phyloP scores from a whole-genome alignment of 2,113 vertebrate species.

The Anguilla japonica region DNA sequence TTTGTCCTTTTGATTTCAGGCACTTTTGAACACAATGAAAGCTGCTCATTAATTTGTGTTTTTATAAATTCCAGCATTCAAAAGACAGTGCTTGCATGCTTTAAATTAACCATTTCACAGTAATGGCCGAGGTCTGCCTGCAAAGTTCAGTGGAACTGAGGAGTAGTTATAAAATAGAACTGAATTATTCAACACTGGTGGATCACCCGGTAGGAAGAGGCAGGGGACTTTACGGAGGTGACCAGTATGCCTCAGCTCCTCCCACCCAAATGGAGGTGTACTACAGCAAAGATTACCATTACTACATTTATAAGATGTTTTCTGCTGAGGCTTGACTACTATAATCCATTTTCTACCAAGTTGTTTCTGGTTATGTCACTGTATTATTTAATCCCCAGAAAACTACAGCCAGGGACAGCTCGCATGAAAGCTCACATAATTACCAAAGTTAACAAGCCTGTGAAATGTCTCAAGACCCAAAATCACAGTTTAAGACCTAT shows the following conservation, averaged over 20 bases:
- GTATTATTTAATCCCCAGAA: neutral
- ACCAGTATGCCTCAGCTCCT: neutral
- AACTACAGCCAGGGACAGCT: conserved; percentile 12
- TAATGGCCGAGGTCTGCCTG: neutral
- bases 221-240: neutral
- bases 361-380: neutral
- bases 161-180: neutral
- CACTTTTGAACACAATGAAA: too few species aligned
- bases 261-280: neutral
- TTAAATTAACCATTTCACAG: neutral
- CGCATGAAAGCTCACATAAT: neutral
- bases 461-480: conserved; percentile 6
- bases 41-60: neutral
- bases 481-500: neutral
- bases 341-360: conserved; percentile 24
- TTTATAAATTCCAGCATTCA: neutral
- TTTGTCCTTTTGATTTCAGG: too few species aligned
- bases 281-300: neutral
- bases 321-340: conserved; percentile 2
- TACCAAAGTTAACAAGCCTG: conserved; percentile 33
- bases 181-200: neutral
- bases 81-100: too few species aligned
- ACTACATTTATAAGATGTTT: neutral
- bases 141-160: neutral
- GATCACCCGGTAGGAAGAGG: neutral